Evolutionary conservation across 2,888 invertebrate species (phyloP), one percentile per base, ranked within the genome.

Genomic region (Apotomis turbidana): DNA sequence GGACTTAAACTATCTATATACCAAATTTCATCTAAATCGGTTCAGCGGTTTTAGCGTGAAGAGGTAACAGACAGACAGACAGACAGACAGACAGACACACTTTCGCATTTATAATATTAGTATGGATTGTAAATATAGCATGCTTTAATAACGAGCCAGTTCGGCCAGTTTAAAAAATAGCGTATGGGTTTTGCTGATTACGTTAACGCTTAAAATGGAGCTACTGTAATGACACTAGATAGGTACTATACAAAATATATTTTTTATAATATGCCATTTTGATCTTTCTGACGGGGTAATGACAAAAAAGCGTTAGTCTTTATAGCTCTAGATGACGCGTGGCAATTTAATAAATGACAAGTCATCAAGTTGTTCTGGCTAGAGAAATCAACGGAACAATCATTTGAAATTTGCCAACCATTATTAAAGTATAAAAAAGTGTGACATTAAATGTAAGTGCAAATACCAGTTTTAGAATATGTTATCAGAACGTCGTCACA

Each of bases 381-480:
- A 15, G 59, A 67, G 36, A 58, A 70, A 54, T 60, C 46, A 64
- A 64, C 64, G 54, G 12, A 68, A 54, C 60, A n/a, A 60, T 78
- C 74, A 77, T 78, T 80, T 71, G 74, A 76, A 78, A 73, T 70
- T 70, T 59, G 71, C 57, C n/a, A 51, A 57, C 49, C 49, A 57
- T 55, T 41, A 61, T 66, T 51, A 60, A 3, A 46, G 36, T 46
- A 3, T 36, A 49, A 62, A 68, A 61, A 71, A 66, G 54, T 60
- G 61, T 55, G 60, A 71, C 67, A 70, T 60, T 54, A 13, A 46
- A 9, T 10, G 12, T 55, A 54, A 70, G 38, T 60, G 12, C 54
- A 60, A 49, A 46, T 60, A 58, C 10, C 12, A 27, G 54, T 52
- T 54, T 49, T 15, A 44, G 44, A n/a, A 46, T 46, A 66, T 12